Evolutionary conservation across 2,113 vertebrate genomes (phyloP), one percentile per base, ranked within the genome.

Genomic region (Cynoglossus semilaevis): DNA sequence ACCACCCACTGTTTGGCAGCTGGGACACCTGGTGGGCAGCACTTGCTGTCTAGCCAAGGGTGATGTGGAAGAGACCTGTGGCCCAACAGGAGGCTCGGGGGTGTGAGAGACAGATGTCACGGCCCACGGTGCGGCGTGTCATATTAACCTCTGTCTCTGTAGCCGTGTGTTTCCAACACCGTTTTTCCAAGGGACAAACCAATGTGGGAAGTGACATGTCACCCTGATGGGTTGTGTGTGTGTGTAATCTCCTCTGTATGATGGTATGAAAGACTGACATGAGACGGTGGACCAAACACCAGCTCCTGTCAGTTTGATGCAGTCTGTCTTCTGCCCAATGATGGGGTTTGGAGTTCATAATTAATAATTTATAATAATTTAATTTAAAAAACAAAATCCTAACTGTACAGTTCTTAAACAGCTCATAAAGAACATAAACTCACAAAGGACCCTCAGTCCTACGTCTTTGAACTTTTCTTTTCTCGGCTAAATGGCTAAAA

Each of bases 401-500:
- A 7, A 53, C 67, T 58, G 57, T 47, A 37, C 56, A 36, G 8
- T 29, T 43, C 5, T n/a, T 15, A 51, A 43, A 5, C 22, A 65
- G 65, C 56, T 37, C 46, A 17, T 17, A 42, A 67, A 63, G 22
- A 11, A 59, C 9, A 11, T 1, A 0, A 17, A 1, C 35, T 48
- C 47, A 29, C 6, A 29, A 29, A 29, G 6, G 22, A 29, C 22
- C 6, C 6, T 29, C 45, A 15, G 36, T 42, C 51, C 13, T 16
- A 65, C 51, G 58, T 58, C 61, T 53, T 63, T 18, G 19, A 36
- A 49, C 40, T 11, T 29, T 49, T 62, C 42, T 54, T 58, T 44
- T 51, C 58, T 64, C 46, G 36, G 58, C 57, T 74, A 74, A 84
- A 84, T 65, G 79, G 77, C 67, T 79, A 82, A 84, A 82, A 84